Base-by-base conservation (phyloP, 2,113 vertebrate genomes). In the Mormyrus lacerda region DNA sequence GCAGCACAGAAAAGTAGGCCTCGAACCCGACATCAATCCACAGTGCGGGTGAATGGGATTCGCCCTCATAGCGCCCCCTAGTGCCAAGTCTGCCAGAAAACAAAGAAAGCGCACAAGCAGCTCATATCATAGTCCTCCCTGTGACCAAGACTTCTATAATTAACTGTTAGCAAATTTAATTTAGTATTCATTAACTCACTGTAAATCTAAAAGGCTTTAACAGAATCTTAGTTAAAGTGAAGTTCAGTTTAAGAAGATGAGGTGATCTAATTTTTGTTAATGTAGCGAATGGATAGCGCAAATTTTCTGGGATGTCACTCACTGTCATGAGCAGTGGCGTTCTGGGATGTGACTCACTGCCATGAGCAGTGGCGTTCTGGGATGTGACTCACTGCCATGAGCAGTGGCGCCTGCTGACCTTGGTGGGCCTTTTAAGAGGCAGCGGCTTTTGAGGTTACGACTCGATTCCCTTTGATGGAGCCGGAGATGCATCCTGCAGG, bases 1-100 rank as follows among this genome's bases (percentile, higher is more conserved):
- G 91, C 98, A 98, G 94, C 98, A 99, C 95, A 96, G 98, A 95
- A 99, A 99, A 95, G 98, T 98, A 94, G 85, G 93, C 27, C 73
- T n/a, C 87, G 0, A 88, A 45, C 39, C 55, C 45, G 7, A 24
- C 53, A 21, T 47, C 27, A 35, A 6, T 7, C n/a, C 47, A 31
- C 84, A 31, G 84, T 13, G 7, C 35, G 76, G 42, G 76, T 79
- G 11, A 39, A 31, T 79, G 73, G 27, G 73, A 44, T 82, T 82
- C 6, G 19, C 15, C 24, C 82, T 24, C 82, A 84, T 84, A 79
- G 6, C 45, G 4, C 44, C 45, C 83, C 44, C 45, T 85, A 48
- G 9, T 27, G 47, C 9, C 50, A 53, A 4, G 10, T 87, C 7
- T 35, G 85, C 48, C 27, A 17, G 50, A 31, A 51, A 27, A 53